A percentile compares a stretch with the other conserved stretches of the same genome.
These are phyloP conservation scores for Eptatretus burgeri DNA, from an alignment of 2,113 vertebrate species.

Conservation along the genomic window DNA sequence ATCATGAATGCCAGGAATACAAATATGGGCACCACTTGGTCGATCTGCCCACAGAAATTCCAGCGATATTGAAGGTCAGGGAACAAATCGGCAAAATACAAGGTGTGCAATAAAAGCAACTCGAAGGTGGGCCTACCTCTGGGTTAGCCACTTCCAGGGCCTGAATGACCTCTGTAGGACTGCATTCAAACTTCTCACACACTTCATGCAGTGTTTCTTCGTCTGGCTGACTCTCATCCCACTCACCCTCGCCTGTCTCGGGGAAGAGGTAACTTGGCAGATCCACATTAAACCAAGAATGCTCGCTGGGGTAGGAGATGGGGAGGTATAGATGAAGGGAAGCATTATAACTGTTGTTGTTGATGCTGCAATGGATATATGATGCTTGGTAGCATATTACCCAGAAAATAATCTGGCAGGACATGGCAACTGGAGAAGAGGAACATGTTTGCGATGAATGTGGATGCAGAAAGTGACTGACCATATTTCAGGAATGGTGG, in stretches of 20 bases:
- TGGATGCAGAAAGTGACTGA: conserved; percentile 12
- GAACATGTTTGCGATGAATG: too few species aligned
- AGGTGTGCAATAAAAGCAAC: conserved; percentile 48
- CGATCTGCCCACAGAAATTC: too few species aligned
- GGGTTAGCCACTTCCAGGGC: neutral
- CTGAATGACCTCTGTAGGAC: conserved; percentile 15
- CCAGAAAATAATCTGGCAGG: too few species aligned
- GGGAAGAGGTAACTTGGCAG: conserved; percentile 80
- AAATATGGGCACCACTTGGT: too few species aligned
- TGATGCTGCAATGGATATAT: too few species aligned
- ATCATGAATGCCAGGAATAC: too few species aligned
- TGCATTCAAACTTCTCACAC: conserved; percentile 87
- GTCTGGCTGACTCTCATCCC: conserved; percentile 53
- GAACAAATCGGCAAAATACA: too few species aligned
- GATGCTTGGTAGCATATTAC: too few species aligned
- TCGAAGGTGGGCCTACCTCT: conserved; percentile 22
- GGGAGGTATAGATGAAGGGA: neutral
- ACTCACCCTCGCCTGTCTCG: conserved; percentile 46
- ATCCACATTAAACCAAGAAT: conserved; percentile 94
- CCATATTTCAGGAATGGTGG: conserved; percentile 95
- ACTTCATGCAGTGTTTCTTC: conserved; percentile 79
- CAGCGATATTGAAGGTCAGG: too few species aligned
- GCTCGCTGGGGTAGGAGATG: conserved; percentile 26
- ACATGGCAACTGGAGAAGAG: too few species aligned
- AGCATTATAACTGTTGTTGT: neutral